Percentiles rank a stretch among this genome's conserved stretches.
These are phyloP conservation scores for Tenthredo mesomela DNA, from an alignment of 2,888 invertebrate genomes.

Conservation along the genomic window DNA sequence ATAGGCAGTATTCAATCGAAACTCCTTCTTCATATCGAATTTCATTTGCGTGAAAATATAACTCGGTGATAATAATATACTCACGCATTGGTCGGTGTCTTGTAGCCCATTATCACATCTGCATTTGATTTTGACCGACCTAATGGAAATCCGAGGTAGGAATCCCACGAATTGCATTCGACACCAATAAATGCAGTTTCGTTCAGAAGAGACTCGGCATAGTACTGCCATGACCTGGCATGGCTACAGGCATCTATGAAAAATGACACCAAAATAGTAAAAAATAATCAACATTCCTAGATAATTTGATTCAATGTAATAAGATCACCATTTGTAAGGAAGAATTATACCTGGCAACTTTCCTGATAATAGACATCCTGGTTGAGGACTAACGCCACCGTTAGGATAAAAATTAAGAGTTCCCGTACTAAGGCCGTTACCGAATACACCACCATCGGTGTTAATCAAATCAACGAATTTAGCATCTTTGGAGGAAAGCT, in stretches of 20 bases:
- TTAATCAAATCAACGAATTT: conserved; percentile 80
- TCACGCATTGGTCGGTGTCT: not conserved
- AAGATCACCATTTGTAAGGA: not conserved
- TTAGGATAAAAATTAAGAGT: conserved; percentile 80
- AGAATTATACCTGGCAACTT: not conserved
- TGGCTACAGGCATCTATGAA: conserved; percentile 79
- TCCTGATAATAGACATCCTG: conserved; percentile 74
- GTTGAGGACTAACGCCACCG: conserved; percentile 78
- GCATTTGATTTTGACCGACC: conserved; percentile 55
- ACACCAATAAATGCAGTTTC: conserved; percentile 15
- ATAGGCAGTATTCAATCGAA: not conserved
- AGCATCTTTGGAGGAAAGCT: conserved; percentile 74
- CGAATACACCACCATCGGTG: conserved; percentile 78
- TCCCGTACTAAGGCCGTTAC: conserved; percentile 71
- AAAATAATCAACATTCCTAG: not conserved
- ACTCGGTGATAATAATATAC: not conserved
- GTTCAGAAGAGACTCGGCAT: conserved; percentile 76
- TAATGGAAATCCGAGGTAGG: not conserved
- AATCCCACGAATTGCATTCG: conserved; percentile 61
- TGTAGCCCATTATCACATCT: conserved; percentile 60
- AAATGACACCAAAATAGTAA: not conserved
- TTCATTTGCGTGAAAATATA: not conserved
- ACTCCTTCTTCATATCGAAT: not conserved
- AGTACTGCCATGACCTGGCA: conserved; percentile 78
- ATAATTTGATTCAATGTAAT: too few relatives aligned